Evolutionary conservation across 2,888 invertebrate genomes (phyloP), one percentile per base, ranked within the genome.

Genomic region (Ophraella communa): DNA sequence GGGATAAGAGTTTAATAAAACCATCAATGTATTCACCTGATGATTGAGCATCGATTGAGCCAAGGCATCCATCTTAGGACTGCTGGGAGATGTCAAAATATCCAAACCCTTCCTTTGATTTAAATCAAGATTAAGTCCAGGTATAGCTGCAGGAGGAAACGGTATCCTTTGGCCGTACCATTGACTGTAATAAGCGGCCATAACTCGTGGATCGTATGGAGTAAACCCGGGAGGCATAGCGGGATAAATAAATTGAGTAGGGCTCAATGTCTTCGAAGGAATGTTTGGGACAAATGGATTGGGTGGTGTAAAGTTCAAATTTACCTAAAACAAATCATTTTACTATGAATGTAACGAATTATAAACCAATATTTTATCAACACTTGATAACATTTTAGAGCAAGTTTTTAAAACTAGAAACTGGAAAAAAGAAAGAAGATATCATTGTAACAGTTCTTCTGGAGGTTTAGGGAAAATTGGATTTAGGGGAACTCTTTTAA

Each of bases 231-330:
- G 77, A 1, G 79, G 76, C 1, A 76, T 74, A 8, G 74, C 62
- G 4, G 79, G 77, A 66, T 78, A 81, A 51, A 81, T 69, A 68
- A 81, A 81, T 67, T 80, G 81, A 69, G 80, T 80, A 3, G 82
- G 82, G 59, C 75, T 79, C 62, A 82, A 51, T 2, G 80, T 81
- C 5, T 82, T 81, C 35, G 81, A 79, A 4, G 79, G 64, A 62
- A 83, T 71, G 67, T 82, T 81, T 17, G 83, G 82, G 17, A 83
- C 78, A 64, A 82, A 83, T 4, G 83, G 83, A 72, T 83, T 83
- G 14, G 82, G 75, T 3, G 82, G 82, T 0, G 82, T 82, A 67
- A 81, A 83, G 64, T 77, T 82, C 51, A 82, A 69, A 62, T 78
- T 81, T 18, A 61, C 51, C 67, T 67, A 53, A 35, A 67, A 66